Evolutionary conservation across 2,113 vertebrate genomes (phyloP).

Genomic region (Epinephelus lanceolatus): DNA sequence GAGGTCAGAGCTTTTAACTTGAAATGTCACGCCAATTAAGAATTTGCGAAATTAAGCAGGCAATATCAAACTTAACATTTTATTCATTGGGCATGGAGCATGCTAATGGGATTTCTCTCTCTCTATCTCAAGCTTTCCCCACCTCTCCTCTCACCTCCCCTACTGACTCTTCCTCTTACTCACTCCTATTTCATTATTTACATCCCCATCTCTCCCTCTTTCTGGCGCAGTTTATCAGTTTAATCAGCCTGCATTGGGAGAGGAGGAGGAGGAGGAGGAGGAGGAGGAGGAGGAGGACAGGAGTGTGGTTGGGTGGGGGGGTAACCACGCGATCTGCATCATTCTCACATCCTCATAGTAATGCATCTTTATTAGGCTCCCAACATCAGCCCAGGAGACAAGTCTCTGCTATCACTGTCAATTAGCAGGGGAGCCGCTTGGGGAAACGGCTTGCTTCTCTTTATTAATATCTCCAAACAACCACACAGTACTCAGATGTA

Average conservation of each 20-base stretch:
- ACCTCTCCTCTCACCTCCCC: conserved; percentile 26
- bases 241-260: conserved; percentile 64
- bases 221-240: conserved; percentile 73
- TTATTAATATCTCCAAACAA: conserved; percentile 75
- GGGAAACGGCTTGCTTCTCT: conserved; percentile 51
- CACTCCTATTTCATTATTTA: conserved; percentile 65
- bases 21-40: conserved; percentile 74
- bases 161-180: conserved; percentile 38
- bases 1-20: conserved; percentile 54
- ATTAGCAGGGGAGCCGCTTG: conserved; percentile 65
- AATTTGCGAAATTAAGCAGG: conserved; percentile 65
- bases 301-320: background rate
- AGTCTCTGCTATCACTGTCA: conserved; percentile 76
- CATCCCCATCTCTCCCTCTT: conserved; percentile 46
- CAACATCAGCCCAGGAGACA: conserved; percentile 68
- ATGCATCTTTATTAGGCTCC: conserved; percentile 80
- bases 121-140: conserved; percentile 9
- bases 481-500: conserved; percentile 54
- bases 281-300: too few relatives aligned
- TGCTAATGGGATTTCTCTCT: conserved; percentile 58
- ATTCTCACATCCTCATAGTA: conserved; percentile 50
- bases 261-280: conserved; percentile 1
- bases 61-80: conserved; percentile 54
- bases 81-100: conserved; percentile 59
- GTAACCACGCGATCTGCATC: conserved; percentile 42